Percentiles rank a stretch among this genome's conserved stretches.
Conservation (phyloP, 2,113 vertebrate species). For the Terrapene triunguis region DNA sequence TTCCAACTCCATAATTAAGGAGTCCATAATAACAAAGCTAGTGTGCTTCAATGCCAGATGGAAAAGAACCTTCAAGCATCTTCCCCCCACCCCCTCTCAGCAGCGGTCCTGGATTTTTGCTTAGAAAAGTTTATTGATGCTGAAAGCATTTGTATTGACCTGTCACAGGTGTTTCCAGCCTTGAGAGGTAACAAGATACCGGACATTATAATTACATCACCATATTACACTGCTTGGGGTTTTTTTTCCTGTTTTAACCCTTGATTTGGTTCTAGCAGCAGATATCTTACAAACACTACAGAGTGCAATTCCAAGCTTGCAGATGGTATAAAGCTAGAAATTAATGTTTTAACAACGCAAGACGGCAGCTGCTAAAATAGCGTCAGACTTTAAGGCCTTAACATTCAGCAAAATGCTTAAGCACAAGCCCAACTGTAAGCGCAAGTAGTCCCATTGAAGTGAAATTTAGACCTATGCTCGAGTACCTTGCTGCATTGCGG, state of each 20-base stretch:
- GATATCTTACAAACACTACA: neutral
- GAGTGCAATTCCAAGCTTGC: neutral
- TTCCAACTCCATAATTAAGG: neutral
- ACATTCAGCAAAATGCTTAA: neutral
- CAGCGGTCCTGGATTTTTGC: neutral
- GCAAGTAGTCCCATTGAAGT: neutral
- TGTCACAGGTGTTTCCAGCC: neutral
- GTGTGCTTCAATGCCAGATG: neutral
- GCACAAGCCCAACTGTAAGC: neutral
- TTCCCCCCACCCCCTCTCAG: neutral
- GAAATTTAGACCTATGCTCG: neutral
- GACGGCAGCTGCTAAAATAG: neutral
- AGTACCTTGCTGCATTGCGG: neutral
- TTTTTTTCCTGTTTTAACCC: neutral
- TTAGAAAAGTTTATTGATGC: neutral
- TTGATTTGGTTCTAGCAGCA: neutral
- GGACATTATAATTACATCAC: neutral
- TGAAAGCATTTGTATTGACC: neutral
- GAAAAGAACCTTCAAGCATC: neutral
- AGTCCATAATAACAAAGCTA: neutral
- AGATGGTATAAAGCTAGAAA: neutral
- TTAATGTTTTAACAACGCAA: neutral
- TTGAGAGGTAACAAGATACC: neutral
- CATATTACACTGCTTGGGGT: neutral
- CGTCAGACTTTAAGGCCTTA: neutral